Evolutionary conservation across 1,140 invertebrate species (phyloP).

Genomic region (Apolygus lucorum): DNA sequence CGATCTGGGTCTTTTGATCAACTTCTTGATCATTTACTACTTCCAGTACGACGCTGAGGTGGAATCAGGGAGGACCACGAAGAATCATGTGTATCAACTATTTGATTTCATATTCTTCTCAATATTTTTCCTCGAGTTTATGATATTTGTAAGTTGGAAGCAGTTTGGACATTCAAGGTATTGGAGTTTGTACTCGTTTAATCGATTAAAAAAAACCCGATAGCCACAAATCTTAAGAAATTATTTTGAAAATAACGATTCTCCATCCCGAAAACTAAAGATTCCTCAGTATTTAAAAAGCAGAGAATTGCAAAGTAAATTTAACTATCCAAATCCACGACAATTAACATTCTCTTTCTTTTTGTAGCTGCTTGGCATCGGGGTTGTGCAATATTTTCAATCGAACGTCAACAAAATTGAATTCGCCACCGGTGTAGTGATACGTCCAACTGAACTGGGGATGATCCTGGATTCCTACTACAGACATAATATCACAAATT

Average conservation of each 20-base stretch:
- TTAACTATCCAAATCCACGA: too few species aligned
- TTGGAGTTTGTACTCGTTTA: too few species aligned
- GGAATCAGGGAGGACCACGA: neutral
- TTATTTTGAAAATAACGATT: too few species aligned
- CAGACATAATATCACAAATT: neutral
- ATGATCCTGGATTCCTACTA: neutral
- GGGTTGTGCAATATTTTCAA: constrained; percentile 15
- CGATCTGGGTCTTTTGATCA: neutral
- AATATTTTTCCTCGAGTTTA: constrained; percentile 14
- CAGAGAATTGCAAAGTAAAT: too few species aligned
- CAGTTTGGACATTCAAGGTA: too few species aligned
- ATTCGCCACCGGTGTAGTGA: constrained; percentile 2
- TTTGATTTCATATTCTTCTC: constrained; percentile 5
- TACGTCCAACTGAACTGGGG: neutral
- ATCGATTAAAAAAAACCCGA: too few species aligned
- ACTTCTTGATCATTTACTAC: neutral
- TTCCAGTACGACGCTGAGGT: neutral
- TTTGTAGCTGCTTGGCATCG: constrained; percentile 5
- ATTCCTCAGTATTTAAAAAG: too few species aligned
- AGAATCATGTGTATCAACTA: neutral
- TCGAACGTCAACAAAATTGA: constrained; percentile 17
- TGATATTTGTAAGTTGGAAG: neutral
- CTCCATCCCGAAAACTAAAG: too few species aligned
- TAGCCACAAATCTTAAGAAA: too few species aligned
- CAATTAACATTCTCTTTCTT: too few species aligned